Evolutionary conservation across 2,797 vertebrate genomes (phyloP).

Genomic region (Rhyacichthys aspro): DNA sequence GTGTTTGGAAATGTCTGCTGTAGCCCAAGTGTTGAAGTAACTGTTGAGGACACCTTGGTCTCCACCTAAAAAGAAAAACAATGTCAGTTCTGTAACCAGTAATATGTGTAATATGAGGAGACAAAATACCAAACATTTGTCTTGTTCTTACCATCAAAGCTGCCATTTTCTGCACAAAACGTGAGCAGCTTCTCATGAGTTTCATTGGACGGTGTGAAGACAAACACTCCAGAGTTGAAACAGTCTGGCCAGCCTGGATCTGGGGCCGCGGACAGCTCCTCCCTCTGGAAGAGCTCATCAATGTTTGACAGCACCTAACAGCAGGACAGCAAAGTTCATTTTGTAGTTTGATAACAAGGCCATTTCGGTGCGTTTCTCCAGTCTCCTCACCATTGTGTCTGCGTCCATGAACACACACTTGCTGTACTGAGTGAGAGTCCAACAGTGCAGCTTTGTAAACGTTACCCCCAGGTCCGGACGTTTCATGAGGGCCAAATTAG

Average conservation of each 20-base stretch:
- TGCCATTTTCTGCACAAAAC: conserved; percentile 89
- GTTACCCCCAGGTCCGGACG: conserved; percentile 94
- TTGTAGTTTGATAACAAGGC: conserved; percentile 56
- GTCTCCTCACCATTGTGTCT: conserved; percentile 90
- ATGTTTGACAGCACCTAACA: conserved; percentile 91
- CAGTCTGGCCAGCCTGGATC: conserved; percentile 98
- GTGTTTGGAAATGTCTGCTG: conserved; percentile 94
- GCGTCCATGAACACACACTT: conserved; percentile 99
- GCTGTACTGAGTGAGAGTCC: conserved; percentile 89
- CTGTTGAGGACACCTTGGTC: conserved; percentile 98
- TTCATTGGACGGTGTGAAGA: conserved; percentile 90
- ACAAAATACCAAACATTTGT: not conserved
- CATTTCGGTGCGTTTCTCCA: not conserved
- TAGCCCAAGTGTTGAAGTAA: conserved; percentile 95
- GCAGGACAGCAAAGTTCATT: not conserved
- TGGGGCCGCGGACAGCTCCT: conserved; percentile 93
- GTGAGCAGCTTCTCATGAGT: conserved; percentile 87
- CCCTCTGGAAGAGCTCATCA: conserved; percentile 95
- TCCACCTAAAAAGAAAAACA: conserved; percentile 81
- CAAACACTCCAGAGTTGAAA: conserved; percentile 98
- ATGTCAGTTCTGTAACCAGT: not conserved
- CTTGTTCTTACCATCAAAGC: conserved; percentile 90
- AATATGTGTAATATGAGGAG: not conserved
- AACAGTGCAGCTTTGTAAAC: conserved; percentile 96
- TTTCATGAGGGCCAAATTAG: conserved; percentile 93